Percentiles rank a stretch among this genome's conserved stretches.
Evolutionary conservation across 1,140 invertebrate genomes (phyloP).

Genomic region (Akabosia matsudoensis): DNA sequence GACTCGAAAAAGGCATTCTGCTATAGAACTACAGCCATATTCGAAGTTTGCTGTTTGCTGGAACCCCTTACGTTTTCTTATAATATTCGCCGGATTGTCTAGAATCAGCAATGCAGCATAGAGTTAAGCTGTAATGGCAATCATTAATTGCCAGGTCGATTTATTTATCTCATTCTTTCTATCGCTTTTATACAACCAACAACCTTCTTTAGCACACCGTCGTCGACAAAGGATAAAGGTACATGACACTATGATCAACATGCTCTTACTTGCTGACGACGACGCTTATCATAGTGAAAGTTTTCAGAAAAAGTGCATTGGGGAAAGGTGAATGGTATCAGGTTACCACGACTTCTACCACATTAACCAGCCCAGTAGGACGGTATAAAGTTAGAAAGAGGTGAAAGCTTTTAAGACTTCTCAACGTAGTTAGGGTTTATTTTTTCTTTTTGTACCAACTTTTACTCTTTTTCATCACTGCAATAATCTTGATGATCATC

Average conservation of each 20-base stretch:
- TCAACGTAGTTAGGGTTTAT: neutral
- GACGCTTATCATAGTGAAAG: neutral
- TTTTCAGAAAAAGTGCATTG: neutral
- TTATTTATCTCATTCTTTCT: constrained; percentile 12
- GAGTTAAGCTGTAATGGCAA: neutral
- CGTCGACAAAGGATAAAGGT: constrained; percentile 4
- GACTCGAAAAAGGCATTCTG: neutral
- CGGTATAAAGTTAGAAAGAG: neutral
- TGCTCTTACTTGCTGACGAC: neutral
- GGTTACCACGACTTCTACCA: too few species aligned
- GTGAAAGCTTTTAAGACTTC: constrained; percentile 34
- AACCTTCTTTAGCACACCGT: neutral
- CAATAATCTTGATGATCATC: neutral
- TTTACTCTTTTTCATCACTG: constrained; percentile 12
- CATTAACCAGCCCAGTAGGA: neutral
- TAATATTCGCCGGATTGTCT: neutral
- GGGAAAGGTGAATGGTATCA: neutral
- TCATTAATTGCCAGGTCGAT: constrained; percentile 24
- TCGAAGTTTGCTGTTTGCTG: neutral
- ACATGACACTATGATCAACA: neutral
- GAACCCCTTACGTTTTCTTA: neutral
- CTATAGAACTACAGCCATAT: neutral
- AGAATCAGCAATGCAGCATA: neutral
- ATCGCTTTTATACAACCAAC: neutral
- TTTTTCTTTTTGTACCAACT: constrained; percentile 9